Percentiles rank a stretch among this genome's conserved stretches.
Evolutionary conservation across 2,113 vertebrate species (phyloP).

Genomic region (Ammodytes dubius): DNA sequence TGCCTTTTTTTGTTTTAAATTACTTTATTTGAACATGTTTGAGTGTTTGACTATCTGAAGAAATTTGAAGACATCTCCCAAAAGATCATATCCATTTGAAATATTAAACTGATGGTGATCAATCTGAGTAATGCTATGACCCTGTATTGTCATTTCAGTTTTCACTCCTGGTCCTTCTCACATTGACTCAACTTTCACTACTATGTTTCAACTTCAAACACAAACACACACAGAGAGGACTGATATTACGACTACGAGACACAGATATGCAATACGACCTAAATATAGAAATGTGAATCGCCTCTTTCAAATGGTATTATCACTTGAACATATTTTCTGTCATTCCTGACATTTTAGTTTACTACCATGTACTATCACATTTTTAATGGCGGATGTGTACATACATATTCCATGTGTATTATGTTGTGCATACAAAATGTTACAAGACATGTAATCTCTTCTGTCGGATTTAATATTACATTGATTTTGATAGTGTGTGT

Average conservation of each 20-base stretch:
- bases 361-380: not conserved
- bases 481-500: not conserved
- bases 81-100: not conserved
- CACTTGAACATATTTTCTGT: not conserved
- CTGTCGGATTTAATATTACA: not conserved
- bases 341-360: not conserved
- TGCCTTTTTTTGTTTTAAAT: not conserved
- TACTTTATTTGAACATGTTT: not conserved
- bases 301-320: not conserved
- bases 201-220: slow-evolving; percentile 51
- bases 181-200: slow-evolving; percentile 75
- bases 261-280: slow-evolving; percentile 14
- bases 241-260: slow-evolving; percentile 39
- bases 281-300: not conserved
- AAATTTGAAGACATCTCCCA: not conserved
- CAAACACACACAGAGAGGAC: slow-evolving; percentile 8
- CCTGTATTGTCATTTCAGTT: slow-evolving; percentile 31
- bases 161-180: slow-evolving; percentile 51
- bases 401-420: not conserved
- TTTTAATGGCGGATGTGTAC: not conserved
- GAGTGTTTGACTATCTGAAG: not conserved
- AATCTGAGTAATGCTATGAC: slow-evolving; percentile 19
- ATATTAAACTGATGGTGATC: slow-evolving; percentile 12
- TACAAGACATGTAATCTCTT: not conserved
- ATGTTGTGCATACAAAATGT: not conserved